Base-by-base conservation (phyloP, 2,113 vertebrate genomes). In the Pardalotus punctatus region DNA sequence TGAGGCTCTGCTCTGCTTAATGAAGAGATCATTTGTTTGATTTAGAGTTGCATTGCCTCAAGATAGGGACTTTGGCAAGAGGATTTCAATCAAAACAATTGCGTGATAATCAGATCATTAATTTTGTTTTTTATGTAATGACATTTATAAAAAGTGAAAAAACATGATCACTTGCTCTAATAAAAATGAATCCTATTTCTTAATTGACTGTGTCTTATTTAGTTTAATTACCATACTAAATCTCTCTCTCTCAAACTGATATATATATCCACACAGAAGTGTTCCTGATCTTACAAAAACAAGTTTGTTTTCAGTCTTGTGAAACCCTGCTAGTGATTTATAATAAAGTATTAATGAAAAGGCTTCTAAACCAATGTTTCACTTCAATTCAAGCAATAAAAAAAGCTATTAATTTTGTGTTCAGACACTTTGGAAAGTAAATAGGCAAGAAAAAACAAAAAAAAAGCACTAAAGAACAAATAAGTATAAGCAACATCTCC, bases 121-220 rank as follows among this genome's bases (percentile, higher is more conserved):
- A 92, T 94, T 94, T 94, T 58, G 65, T 50, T 89, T 92, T 92
- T 95, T 81, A 70, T 65, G 17, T 58, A 94, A 81, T 93, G 82
- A 43, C 54, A 83, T 92, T 96, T 90, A 73, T n/a, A 43, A 81
- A 94, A 96, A 96, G 78, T 53, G 70, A n/a, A 95, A 89, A 95
- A 95, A 28, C 12, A 66, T 57, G 64, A 12, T 92, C 89, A 90
- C 94, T 95, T 93, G 20, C 36, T 64, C 48, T 91, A 94, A 92
- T 89, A 91, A 97, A 96, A 96, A 92, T 93, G 20, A 94, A 40
- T 90, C 56, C 36, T 89, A 47, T 65, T 90, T 95, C 71, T 83
- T 94, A 95, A 97, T 91, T 89, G 60, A 3, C 21, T 87, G 23
- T 66, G 29, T 8, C 66, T 71, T 93, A 74, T 93, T 94, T 81